phyloP scores from a whole-genome alignment of 2,113 vertebrate species.

The Mastomys coucha region DNA sequence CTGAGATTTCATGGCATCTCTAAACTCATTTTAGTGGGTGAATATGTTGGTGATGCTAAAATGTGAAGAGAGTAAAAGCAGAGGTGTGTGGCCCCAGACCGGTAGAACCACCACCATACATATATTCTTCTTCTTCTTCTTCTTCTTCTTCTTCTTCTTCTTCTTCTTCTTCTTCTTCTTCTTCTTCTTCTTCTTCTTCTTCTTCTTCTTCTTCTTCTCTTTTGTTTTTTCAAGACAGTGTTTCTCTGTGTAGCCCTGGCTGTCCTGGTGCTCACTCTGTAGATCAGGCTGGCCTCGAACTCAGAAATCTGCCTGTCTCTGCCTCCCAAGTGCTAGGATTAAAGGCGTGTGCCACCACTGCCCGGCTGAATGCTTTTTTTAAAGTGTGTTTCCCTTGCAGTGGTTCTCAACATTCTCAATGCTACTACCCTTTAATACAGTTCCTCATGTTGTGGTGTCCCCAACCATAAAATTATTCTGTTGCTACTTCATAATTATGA shows the following conservation, averaged over 20 bases:
- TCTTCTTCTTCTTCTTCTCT: too few species aligned
- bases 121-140: background rate
- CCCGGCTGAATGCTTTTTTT: background rate
- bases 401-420: background rate
- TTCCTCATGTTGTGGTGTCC: background rate
- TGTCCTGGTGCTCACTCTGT: too few species aligned
- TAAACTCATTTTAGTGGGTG: background rate
- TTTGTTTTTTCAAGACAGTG: too few species aligned
- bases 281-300: too few species aligned
- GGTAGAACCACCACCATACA: background rate
- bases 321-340: too few species aligned
- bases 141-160: too few species aligned
- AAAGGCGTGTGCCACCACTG: too few species aligned
- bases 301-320: too few species aligned
- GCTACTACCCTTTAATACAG: background rate
- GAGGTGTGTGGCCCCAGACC: background rate
- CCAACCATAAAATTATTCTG: background rate
- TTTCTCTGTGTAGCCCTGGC: too few species aligned
- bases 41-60: background rate
- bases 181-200: too few species aligned
- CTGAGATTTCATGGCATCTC: background rate
- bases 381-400: background rate
- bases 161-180: too few species aligned
- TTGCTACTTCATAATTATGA: background rate
- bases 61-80: background rate